Evolutionary conservation across 2,113 vertebrate species (phyloP).

Genomic region (Pleuronectes platessa): DNA sequence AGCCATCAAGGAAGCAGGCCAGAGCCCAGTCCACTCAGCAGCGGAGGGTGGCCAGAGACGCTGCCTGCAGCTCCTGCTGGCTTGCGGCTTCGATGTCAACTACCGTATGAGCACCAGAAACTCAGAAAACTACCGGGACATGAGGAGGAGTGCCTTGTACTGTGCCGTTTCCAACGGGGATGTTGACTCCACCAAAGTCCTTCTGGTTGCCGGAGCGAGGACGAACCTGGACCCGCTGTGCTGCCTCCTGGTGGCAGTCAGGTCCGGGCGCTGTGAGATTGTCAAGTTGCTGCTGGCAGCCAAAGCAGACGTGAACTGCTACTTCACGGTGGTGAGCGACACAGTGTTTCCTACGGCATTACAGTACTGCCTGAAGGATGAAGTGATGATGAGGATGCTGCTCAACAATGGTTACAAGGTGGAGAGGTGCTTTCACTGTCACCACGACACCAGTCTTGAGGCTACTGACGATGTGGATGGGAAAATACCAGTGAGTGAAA

Average conservation of each 20-base stretch:
- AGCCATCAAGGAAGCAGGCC: constrained; percentile 84
- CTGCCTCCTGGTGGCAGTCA: constrained; percentile 89
- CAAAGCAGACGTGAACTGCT: constrained; percentile 88
- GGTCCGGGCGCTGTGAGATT: constrained; percentile 85
- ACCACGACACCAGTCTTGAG: constrained; percentile 18
- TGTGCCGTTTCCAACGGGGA: constrained; percentile 89
- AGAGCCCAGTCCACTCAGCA: constrained; percentile 87
- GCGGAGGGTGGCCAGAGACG: constrained; percentile 85
- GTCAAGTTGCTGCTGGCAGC: constrained; percentile 85
- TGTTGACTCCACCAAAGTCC: constrained; percentile 80
- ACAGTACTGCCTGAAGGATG: constrained; percentile 90
- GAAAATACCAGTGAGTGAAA: constrained; percentile 59
- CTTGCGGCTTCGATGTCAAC: constrained; percentile 86
- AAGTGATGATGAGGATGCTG: constrained; percentile 90
- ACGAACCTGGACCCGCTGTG: constrained; percentile 88
- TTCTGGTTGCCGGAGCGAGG: constrained; percentile 84
- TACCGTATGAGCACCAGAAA: constrained; percentile 80
- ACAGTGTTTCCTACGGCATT: constrained; percentile 88
- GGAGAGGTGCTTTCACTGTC: constrained; percentile 66
- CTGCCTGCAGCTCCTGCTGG: constrained; percentile 86
- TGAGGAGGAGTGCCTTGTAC: constrained; percentile 85
- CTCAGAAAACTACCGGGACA: constrained; percentile 85
- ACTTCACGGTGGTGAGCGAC: constrained; percentile 87
- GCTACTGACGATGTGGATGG: background rate
- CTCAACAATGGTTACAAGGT: constrained; percentile 88